Conservation (phyloP, 92 coral and sea anemone species). For the Bergia sp. region DNA sequence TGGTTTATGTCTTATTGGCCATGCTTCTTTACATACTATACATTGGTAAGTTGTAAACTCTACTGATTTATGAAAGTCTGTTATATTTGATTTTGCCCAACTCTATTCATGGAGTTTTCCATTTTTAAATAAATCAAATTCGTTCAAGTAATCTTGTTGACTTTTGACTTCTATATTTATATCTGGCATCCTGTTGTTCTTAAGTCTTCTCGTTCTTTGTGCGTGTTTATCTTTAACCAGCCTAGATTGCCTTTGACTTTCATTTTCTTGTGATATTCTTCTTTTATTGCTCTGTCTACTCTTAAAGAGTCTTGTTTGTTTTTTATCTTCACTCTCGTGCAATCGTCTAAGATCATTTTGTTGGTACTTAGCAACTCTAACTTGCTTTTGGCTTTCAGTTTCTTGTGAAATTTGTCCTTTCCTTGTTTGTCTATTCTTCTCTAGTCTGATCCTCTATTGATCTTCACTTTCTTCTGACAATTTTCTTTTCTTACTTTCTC, state of each 20-base stretch:
- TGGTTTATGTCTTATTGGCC: slow-evolving; percentile 16
- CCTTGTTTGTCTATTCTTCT: not conserved
- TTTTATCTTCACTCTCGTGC: not conserved
- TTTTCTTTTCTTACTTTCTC: not conserved
- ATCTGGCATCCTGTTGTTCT: not conserved
- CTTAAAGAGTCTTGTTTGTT: not conserved
- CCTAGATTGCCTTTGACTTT: not conserved
- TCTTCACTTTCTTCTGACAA: not conserved
- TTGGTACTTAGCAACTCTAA: not conserved
- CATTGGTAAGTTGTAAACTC: slow-evolving; percentile 8
- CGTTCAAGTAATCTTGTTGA: not conserved
- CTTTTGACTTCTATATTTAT: not conserved
- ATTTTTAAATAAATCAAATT: slow-evolving; percentile 16
- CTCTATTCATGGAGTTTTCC: slow-evolving; percentile 8
- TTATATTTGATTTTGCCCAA: slow-evolving; percentile 25
- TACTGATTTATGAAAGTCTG: slow-evolving; percentile 40
- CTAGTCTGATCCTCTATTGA: not conserved
- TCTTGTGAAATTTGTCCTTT: not conserved
- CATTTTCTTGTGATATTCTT: not conserved
- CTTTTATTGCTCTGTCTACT: not conserved
- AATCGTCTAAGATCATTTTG: not conserved
- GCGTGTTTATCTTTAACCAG: not conserved
- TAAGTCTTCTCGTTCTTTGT: not conserved
- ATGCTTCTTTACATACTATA: slow-evolving; percentile 18
- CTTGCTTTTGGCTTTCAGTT: not conserved